Conservation (phyloP, 2,888 invertebrate genomes). For the Volucella inanis region DNA sequence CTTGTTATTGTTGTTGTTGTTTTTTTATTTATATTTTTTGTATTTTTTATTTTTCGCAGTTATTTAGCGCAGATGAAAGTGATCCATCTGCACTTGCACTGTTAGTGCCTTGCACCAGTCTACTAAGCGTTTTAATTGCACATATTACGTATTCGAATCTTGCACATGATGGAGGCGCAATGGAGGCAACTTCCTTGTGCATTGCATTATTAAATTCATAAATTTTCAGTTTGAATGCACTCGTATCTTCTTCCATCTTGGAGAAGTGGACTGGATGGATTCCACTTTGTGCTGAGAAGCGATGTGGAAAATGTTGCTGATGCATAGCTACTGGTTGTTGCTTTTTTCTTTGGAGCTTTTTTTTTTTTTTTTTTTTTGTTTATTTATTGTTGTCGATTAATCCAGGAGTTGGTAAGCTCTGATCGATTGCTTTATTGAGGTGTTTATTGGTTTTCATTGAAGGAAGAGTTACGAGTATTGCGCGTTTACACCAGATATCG, state of each 20-base stretch:
- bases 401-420: not conserved
- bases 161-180: slow-evolving; percentile 67
- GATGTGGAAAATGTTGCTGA: no score
- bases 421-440: not conserved
- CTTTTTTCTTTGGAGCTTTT: no score
- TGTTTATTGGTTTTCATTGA: not conserved
- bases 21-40: slow-evolving; percentile 26
- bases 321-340: no score
- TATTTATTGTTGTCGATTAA: not conserved
- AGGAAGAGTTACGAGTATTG: no score
- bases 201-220: slow-evolving; percentile 73
- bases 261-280: slow-evolving; percentile 28
- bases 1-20: slow-evolving; percentile 12
- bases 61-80: slow-evolving; percentile 74
- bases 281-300: no score
- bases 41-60: slow-evolving; percentile 30
- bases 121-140: slow-evolving; percentile 74
- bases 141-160: slow-evolving; percentile 71
- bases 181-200: slow-evolving; percentile 71
- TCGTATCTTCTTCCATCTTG: slow-evolving; percentile 65
- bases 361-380: no score
- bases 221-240: slow-evolving; percentile 73
- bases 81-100: slow-evolving; percentile 73
- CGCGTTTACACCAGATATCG: no score
- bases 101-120: slow-evolving; percentile 73